phyloP scores from a whole-genome alignment of 2,113 vertebrate species.

The Pleuronectes platessa region DNA sequence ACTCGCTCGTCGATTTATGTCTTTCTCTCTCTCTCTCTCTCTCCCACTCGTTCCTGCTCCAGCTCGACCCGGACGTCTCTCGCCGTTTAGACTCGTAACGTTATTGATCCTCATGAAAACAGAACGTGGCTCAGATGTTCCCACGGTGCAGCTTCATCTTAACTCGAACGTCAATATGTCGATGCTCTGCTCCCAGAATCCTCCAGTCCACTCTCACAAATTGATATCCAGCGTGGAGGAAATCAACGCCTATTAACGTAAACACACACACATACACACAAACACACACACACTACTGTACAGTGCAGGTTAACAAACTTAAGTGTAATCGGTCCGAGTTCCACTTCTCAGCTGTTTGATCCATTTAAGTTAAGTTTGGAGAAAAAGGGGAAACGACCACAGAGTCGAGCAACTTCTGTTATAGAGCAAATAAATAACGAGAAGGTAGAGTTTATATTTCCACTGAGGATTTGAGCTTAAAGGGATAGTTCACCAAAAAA shows the following conservation, averaged over 20 bases:
- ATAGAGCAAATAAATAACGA: too few relatives aligned
- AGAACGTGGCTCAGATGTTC: slow-evolving; percentile 40
- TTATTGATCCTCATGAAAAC: slow-evolving; percentile 72
- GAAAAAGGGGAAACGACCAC: background rate
- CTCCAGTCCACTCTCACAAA: slow-evolving; percentile 13
- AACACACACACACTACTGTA: slow-evolving; percentile 11
- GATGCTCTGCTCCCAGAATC: slow-evolving; percentile 27
- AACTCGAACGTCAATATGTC: slow-evolving; percentile 68
- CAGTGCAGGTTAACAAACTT: background rate
- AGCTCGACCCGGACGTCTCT: slow-evolving; percentile 47
- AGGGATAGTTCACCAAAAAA: too few relatives aligned
- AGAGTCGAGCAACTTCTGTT: background rate
- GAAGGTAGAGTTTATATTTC: too few relatives aligned
- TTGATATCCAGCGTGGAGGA: slow-evolving; percentile 46
- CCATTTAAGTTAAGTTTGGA: background rate
- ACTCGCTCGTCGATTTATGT: slow-evolving; percentile 24
- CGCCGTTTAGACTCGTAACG: slow-evolving; percentile 53
- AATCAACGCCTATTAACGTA: slow-evolving; percentile 25
- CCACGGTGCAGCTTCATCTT: slow-evolving; percentile 52
- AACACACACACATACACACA: slow-evolving; percentile 3
- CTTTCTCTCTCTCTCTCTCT: slow-evolving; percentile 31
- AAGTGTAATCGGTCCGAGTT: background rate
- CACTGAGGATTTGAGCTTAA: too few relatives aligned
- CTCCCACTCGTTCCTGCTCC: slow-evolving; percentile 21
- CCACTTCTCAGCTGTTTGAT: background rate